These are phyloP conservation scores for Megaceryle maxima DNA, from an alignment of 2,113 vertebrate species.

Conservation along the genomic window DNA sequence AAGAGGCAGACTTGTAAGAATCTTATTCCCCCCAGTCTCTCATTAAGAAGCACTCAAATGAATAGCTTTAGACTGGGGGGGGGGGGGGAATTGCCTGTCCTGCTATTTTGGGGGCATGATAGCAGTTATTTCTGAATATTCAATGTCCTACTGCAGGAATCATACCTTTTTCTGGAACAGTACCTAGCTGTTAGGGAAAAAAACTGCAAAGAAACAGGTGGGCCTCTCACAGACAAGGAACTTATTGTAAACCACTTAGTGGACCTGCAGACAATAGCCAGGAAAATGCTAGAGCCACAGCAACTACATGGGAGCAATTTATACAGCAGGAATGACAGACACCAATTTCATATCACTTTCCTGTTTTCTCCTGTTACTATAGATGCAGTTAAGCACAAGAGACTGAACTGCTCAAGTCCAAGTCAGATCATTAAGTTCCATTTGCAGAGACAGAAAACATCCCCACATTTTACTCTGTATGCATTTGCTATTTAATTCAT, in stretches of 20 bases:
- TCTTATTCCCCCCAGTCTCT: neutral
- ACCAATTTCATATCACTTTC: neutral
- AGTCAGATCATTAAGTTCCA: neutral
- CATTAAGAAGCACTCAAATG: neutral
- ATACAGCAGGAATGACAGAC: neutral
- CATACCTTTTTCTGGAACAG: neutral
- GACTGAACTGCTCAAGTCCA: neutral
- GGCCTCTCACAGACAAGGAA: neutral
- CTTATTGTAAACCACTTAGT: neutral
- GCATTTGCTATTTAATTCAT: rapidly evolving
- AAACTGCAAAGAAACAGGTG: neutral
- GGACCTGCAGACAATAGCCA: neutral
- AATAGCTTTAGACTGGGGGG: neutral
- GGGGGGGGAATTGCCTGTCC: neutral
- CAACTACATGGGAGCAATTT: neutral
- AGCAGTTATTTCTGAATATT: neutral
- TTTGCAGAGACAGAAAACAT: neutral
- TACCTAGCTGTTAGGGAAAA: neutral
- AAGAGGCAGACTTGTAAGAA: neutral
- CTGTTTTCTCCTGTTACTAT: neutral
- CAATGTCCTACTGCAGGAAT: neutral
- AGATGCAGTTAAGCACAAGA: neutral
- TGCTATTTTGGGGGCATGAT: neutral
- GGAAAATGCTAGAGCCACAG: neutral
- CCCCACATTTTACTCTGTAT: neutral